A percentile compares a stretch with the other conserved stretches of the same genome.
phyloP scores from a whole-genome alignment of 2,113 vertebrate genomes.

The Taurulus bubalis region DNA sequence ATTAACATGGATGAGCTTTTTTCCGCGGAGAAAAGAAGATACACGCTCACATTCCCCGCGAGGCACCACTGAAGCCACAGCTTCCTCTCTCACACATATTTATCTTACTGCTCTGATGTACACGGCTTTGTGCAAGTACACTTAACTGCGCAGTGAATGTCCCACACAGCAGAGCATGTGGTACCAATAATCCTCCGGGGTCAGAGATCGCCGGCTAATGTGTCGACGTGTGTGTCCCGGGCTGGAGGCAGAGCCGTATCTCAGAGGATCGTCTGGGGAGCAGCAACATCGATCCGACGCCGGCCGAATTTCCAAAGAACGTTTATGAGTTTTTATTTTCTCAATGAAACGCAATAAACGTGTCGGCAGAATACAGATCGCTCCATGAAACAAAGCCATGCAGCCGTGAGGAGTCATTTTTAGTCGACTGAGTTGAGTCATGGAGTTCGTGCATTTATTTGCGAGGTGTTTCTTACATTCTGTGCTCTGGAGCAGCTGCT shows the following conservation, averaged over 20 bases:
- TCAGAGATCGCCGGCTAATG: conserved; percentile 52
- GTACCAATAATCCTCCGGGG: conserved; percentile 40
- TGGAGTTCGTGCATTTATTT: not conserved
- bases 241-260: conserved; percentile 19
- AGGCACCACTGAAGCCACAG: not conserved
- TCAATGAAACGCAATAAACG: conserved; percentile 16
- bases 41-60: conserved; percentile 1
- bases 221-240: conserved; percentile 15
- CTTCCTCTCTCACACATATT: conserved; percentile 9
- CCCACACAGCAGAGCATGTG: conserved; percentile 12
- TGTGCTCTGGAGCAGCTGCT: not conserved
- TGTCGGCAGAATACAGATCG: conserved; percentile 17
- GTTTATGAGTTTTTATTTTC: not conserved
- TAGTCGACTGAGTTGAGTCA: not conserved
- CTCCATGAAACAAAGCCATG: conserved; percentile 5
- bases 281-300: not conserved
- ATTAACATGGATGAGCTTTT: conserved; percentile 85
- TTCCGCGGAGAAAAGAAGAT: conserved; percentile 46
- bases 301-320: conserved; percentile 6
- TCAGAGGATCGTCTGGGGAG: not conserved
- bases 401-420: not conserved
- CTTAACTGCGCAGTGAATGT: conserved; percentile 16
- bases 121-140: conserved; percentile 10
- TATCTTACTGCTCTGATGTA: conserved; percentile 20
- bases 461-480: not conserved